Conservation (phyloP, 2,888 invertebrate species). For the Nephrotoma guestfalica region DNA sequence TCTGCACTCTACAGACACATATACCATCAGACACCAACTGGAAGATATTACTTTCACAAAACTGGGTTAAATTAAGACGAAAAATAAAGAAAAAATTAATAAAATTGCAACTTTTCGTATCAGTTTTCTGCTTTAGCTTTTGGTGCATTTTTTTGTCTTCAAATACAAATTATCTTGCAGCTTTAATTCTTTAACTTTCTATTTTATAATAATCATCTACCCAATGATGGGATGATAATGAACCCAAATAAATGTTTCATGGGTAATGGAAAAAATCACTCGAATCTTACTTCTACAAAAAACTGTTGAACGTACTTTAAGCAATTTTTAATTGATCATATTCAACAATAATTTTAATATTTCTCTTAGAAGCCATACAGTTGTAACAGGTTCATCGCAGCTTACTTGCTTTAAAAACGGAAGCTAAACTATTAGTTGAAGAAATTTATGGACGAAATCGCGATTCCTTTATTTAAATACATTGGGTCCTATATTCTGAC, state of each 20-base stretch:
- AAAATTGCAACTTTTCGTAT: not conserved
- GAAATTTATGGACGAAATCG: no score
- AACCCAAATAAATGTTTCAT: not conserved
- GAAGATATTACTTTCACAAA: not conserved
- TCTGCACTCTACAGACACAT: not conserved
- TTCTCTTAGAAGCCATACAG: no score
- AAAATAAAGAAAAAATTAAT: not conserved
- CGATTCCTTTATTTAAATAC: no score
- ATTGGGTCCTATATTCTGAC: no score
- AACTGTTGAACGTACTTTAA: no score
- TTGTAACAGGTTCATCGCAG: no score
- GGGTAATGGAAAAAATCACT: not conserved
- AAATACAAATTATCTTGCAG: not conserved
- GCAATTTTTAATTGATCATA: no score
- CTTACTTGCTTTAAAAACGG: no score
- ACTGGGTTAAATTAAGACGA: not conserved
- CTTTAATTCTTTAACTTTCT: not conserved
- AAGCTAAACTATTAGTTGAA: no score
- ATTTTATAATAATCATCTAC: no score
- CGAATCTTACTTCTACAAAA: not conserved
- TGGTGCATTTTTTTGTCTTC: not conserved
- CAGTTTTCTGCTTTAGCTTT: not conserved
- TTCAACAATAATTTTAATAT: no score
- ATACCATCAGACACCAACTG: not conserved
- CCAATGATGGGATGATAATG: not conserved